phyloP scores from a whole-genome alignment of 2,113 vertebrate species.

The Oryzias melastigma region DNA sequence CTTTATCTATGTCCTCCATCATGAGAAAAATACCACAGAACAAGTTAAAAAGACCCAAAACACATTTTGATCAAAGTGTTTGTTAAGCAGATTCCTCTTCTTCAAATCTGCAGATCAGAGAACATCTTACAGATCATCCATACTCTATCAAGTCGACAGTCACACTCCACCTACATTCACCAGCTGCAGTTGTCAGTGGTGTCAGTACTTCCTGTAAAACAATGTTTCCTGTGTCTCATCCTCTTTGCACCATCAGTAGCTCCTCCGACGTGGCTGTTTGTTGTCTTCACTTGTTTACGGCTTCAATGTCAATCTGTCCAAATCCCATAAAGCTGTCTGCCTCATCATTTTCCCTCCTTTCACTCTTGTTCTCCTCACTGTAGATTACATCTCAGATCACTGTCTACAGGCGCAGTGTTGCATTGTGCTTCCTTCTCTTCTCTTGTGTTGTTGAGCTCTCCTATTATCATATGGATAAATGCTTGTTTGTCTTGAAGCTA shows the following conservation, averaged over 20 bases:
- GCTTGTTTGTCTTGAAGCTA: slow-evolving; percentile 63
- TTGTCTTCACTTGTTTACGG: slow-evolving; percentile 52
- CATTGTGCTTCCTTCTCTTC: slow-evolving; percentile 60
- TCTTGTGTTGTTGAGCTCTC: slow-evolving; percentile 63
- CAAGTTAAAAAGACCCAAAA: too few species aligned
- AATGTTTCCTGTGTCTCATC: slow-evolving; percentile 28
- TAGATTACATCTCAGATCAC: slow-evolving; percentile 69
- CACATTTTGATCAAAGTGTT: too few species aligned
- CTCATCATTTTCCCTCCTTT: slow-evolving; percentile 24
- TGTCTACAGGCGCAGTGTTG: slow-evolving; percentile 54
- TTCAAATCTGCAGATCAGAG: too few species aligned
- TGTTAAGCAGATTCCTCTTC: too few species aligned
- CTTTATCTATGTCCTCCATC: too few species aligned
- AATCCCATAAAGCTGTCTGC: slow-evolving; percentile 38
- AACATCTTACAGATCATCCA: neutral
- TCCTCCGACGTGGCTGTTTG: slow-evolving; percentile 27
- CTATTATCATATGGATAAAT: slow-evolving; percentile 79
- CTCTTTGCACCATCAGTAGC: slow-evolving; percentile 28
- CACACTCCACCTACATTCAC: neutral
- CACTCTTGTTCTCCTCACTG: slow-evolving; percentile 46
- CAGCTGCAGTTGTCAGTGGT: slow-evolving; percentile 15
- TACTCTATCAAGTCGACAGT: neutral
- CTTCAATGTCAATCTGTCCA: slow-evolving; percentile 53
- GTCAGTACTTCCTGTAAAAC: slow-evolving; percentile 38
- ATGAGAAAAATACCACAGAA: too few species aligned